phyloP scores from a whole-genome alignment of 2,113 vertebrate species.

The Maccullochella peelii region DNA sequence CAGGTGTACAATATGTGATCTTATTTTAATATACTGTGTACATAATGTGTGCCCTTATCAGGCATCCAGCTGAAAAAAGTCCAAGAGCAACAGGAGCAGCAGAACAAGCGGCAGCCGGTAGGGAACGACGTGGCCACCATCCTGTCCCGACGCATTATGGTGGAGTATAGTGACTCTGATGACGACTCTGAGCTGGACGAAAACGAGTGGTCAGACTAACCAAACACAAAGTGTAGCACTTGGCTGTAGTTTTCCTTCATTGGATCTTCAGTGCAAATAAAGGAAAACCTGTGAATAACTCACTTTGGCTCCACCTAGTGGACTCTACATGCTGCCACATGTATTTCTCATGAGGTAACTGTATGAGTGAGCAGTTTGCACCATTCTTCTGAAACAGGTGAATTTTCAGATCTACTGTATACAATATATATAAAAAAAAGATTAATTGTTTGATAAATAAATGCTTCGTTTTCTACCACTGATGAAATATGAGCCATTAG shows the following conservation, averaged over 20 bases:
- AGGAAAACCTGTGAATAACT: slow-evolving; percentile 4
- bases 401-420: neutral
- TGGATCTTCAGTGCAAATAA: neutral
- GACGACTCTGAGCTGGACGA: slow-evolving; percentile 96
- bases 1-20: neutral
- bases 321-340: neutral
- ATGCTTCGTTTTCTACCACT: slow-evolving; percentile 15
- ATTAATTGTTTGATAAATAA: neutral
- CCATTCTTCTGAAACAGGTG: neutral
- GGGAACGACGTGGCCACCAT: slow-evolving; percentile 98
- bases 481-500: neutral
- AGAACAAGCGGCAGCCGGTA: slow-evolving; percentile 91
- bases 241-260: neutral
- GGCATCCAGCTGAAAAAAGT: slow-evolving; percentile 97
- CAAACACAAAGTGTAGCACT: neutral
- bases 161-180: slow-evolving; percentile 96
- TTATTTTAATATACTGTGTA: neutral
- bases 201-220: slow-evolving; percentile 95
- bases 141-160: slow-evolving; percentile 92
- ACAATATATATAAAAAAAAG: neutral
- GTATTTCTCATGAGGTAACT: slow-evolving; percentile 1
- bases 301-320: slow-evolving; percentile 49
- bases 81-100: slow-evolving; percentile 95
- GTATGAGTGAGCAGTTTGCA: neutral
- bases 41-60: slow-evolving; percentile 64